phyloP scores from a whole-genome alignment of 2,797 vertebrate genomes.

The Argentina silus region DNA sequence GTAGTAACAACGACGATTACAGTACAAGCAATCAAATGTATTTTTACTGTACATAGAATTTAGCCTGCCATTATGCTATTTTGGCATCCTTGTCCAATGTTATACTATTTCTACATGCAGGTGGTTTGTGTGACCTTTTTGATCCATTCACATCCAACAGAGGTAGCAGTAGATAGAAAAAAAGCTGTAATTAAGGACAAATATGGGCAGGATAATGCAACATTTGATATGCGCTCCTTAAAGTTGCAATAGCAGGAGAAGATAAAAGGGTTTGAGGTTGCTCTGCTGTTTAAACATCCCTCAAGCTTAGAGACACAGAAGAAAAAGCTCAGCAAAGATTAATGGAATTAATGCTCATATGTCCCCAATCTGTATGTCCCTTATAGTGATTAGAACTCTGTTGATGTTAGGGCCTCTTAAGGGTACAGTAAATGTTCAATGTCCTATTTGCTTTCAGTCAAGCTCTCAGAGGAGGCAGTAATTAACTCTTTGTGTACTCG shows the following conservation, averaged over 20 bases:
- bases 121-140: too few relatives aligned
- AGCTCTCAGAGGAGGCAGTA: neutral
- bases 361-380: conserved; percentile 27
- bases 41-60: too few relatives aligned
- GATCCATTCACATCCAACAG: too few relatives aligned
- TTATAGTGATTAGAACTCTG: conserved; percentile 26
- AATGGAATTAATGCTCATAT: conserved; percentile 30
- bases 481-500: neutral
- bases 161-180: conserved; percentile 17
- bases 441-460: conserved; percentile 11
- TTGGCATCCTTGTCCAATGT: too few relatives aligned
- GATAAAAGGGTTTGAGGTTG: conserved; percentile 34
- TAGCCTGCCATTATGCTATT: too few relatives aligned
- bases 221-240: conserved; percentile 33
- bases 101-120: too few relatives aligned
- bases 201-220: conserved; percentile 24
- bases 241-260: conserved; percentile 32
- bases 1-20: too few relatives aligned
- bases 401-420: conserved; percentile 28
- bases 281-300: conserved; percentile 33
- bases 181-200: conserved; percentile 26
- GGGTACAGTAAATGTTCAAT: conserved; percentile 9
- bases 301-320: conserved; percentile 26
- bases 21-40: too few relatives aligned
- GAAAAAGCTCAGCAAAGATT: conserved; percentile 26